Evolutionary conservation across 2,797 vertebrate genomes (phyloP).

Genomic region (Gallinago nigripennis): DNA sequence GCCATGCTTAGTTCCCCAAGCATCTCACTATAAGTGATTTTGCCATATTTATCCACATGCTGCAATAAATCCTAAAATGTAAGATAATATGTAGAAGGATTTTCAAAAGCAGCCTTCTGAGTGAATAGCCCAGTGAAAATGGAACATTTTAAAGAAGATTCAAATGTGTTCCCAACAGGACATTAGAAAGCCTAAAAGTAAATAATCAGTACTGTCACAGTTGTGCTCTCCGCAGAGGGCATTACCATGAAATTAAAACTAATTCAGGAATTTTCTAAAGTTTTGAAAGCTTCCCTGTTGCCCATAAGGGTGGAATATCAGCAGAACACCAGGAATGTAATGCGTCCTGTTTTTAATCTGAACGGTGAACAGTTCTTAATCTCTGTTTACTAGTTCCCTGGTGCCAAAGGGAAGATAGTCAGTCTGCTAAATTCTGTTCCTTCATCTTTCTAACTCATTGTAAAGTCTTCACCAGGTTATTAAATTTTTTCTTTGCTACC

Average conservation of each 20-base stretch:
- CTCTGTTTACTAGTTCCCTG: background rate
- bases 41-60: background rate
- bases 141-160: background rate
- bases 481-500: background rate
- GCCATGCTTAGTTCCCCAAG: background rate
- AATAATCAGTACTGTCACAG: background rate
- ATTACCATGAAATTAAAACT: background rate
- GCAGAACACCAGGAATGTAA: background rate
- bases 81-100: background rate
- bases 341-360: background rate
- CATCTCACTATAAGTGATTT: background rate
- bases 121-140: background rate
- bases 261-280: background rate
- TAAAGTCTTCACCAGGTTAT: background rate
- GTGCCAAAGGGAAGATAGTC: background rate
- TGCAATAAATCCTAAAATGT: background rate
- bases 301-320: background rate
- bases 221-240: background rate
- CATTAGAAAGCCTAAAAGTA: background rate
- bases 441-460: background rate
- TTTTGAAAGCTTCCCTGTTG: background rate
- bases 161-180: background rate
- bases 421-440: background rate
- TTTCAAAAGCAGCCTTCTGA: background rate
- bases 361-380: background rate